Evolutionary conservation across 2,113 vertebrate species (phyloP).

Genomic region (Xiphorhynchus elegans): DNA sequence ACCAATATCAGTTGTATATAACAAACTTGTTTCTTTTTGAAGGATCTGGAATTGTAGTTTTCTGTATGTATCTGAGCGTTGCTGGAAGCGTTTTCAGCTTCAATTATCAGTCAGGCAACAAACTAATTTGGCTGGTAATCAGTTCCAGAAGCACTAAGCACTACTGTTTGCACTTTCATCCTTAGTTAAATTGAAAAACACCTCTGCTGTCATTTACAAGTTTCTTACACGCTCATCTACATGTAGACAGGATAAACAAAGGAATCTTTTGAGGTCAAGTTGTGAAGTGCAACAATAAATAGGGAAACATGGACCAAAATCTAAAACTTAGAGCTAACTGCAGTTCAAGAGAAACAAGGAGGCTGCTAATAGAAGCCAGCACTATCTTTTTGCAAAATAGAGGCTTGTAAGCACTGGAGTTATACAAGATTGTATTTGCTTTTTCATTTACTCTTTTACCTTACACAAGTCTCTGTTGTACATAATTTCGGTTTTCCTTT

Average conservation of each 20-base stretch:
- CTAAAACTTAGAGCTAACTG: neutral
- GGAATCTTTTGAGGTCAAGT: neutral
- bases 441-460: neutral
- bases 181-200: neutral
- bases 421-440: neutral
- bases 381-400: neutral
- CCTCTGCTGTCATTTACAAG: neutral
- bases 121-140: neutral
- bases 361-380: neutral
- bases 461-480: neutral
- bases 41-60: neutral
- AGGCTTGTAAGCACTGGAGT: neutral
- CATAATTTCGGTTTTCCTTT: neutral
- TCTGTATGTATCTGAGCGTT: neutral
- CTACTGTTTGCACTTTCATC: neutral
- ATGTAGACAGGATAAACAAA: neutral
- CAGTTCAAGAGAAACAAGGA: neutral
- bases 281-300: neutral
- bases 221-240: neutral
- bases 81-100: neutral
- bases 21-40: neutral
- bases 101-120: neutral
- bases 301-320: neutral
- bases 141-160: neutral
- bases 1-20: neutral